These are phyloP conservation scores for Esperia sulphurella DNA, from an alignment of 2,888 invertebrate genomes.

Conservation along the genomic window DNA sequence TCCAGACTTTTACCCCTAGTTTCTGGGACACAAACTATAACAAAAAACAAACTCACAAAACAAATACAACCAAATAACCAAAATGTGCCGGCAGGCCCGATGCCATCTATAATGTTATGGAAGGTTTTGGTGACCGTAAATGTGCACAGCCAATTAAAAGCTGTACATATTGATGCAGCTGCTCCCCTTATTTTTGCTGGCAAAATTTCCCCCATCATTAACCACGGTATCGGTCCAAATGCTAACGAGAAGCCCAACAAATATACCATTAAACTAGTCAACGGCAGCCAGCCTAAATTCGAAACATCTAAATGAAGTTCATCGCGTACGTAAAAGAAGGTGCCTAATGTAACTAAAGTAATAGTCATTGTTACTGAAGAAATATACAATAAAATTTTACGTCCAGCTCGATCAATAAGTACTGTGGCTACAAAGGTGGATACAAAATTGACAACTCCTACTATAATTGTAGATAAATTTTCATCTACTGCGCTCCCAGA, in stretches of 20 bases:
- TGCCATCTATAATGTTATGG: slow-evolving; percentile 80
- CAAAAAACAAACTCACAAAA: slow-evolving; percentile 86
- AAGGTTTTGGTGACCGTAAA: slow-evolving; percentile 94
- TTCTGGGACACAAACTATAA: slow-evolving; percentile 92
- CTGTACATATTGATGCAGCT: slow-evolving; percentile 93
- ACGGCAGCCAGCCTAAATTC: slow-evolving; percentile 87
- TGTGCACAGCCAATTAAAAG: slow-evolving; percentile 95
- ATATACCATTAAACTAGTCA: slow-evolving; percentile 89
- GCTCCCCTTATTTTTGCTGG: slow-evolving; percentile 93
- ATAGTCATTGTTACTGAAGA: slow-evolving; percentile 89
- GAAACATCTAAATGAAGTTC: slow-evolving; percentile 69
- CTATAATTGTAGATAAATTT: slow-evolving; percentile 90
- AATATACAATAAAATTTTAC: slow-evolving; percentile 91
- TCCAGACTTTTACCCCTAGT: slow-evolving; percentile 95
- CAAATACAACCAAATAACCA: slow-evolving; percentile 90
- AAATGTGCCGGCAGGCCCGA: slow-evolving; percentile 89
- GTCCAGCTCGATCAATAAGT: slow-evolving; percentile 92
- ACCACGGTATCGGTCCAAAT: slow-evolving; percentile 90
- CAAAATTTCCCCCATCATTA: slow-evolving; percentile 96
- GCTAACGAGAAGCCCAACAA: slow-evolving; percentile 92
- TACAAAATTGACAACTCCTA: slow-evolving; percentile 93
- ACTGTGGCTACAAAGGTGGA: slow-evolving; percentile 92
- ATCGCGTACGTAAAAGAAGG: slow-evolving; percentile 85
- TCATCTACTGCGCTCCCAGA: slow-evolving; percentile 90
- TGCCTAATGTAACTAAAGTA: slow-evolving; percentile 85